These are phyloP conservation scores for Eumerus sabulonum DNA, from an alignment of 2,888 invertebrate genomes.

Conservation along the genomic window DNA sequence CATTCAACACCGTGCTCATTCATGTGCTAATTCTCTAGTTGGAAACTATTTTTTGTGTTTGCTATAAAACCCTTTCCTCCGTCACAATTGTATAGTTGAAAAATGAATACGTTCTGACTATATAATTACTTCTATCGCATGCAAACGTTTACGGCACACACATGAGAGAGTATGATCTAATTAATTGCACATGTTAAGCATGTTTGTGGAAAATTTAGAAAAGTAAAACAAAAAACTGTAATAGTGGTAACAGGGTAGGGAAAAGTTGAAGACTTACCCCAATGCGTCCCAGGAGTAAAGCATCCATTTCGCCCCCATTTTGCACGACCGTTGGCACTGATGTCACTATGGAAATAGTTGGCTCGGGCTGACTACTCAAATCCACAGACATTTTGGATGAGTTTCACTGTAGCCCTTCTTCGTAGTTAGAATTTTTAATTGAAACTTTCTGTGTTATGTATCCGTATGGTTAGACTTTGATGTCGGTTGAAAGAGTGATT, in stretches of 20 bases:
- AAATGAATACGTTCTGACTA: too few species aligned
- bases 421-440: slow-evolving; percentile 25
- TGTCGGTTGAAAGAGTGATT: slow-evolving; percentile 5
- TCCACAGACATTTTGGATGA: slow-evolving; percentile 75
- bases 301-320: slow-evolving; percentile 88
- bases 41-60: too few species aligned
- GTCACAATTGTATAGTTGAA: too few species aligned
- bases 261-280: slow-evolving; percentile 82
- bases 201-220: slow-evolving; percentile 11
- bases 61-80: too few species aligned
- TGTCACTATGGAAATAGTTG: slow-evolving; percentile 77
- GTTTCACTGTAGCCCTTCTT: slow-evolving; percentile 10
- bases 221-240: slow-evolving; percentile 27
- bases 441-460: slow-evolving; percentile 15
- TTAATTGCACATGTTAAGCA: slow-evolving; percentile 40
- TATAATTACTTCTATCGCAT: slow-evolving; percentile 13
- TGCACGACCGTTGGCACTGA: slow-evolving; percentile 76
- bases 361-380: slow-evolving; percentile 76
- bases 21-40: too few species aligned
- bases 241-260: too few species aligned
- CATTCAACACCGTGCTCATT: too few species aligned
- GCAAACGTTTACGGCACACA: slow-evolving; percentile 46
- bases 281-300: slow-evolving; percentile 86
- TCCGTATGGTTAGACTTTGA: slow-evolving; percentile 10
- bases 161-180: slow-evolving; percentile 43